Evolutionary conservation across 2,113 vertebrate species (phyloP).

Genomic region (Larimichthys polyactis): DNA sequence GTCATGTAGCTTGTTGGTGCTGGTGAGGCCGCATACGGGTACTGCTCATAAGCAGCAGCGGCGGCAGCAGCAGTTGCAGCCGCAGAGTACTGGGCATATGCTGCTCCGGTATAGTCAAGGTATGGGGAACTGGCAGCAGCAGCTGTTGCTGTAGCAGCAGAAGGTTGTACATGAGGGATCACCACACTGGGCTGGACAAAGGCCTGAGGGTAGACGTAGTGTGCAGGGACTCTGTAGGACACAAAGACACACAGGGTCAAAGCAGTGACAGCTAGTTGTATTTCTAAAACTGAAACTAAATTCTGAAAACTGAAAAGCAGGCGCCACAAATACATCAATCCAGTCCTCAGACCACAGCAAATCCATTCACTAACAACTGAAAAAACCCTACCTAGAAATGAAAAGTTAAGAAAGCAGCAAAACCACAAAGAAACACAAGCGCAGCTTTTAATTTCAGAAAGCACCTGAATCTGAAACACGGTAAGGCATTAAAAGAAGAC

Average conservation of each 20-base stretch:
- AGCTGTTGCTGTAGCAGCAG: conserved; percentile 85
- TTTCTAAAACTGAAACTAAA: conserved; percentile 53
- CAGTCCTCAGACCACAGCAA: conserved; percentile 83
- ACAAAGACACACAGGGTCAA: conserved; percentile 65
- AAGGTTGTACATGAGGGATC: conserved; percentile 92
- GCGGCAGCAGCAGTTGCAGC: conserved; percentile 85
- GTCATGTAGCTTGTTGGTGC: conserved; percentile 92
- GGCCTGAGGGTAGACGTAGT: conserved; percentile 97
- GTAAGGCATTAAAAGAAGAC: conserved; percentile 71
- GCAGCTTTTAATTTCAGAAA: conserved; percentile 73
- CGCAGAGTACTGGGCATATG: conserved; percentile 93
- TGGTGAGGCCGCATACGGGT: conserved; percentile 93
- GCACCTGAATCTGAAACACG: conserved; percentile 69
- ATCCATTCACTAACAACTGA: conserved; percentile 81
- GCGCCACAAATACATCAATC: conserved; percentile 78
- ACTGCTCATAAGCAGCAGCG: conserved; percentile 92
- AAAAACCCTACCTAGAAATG: conserved; percentile 69
- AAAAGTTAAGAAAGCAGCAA: conserved; percentile 79
- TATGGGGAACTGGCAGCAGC: conserved; percentile 90
- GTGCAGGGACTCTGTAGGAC: conserved; percentile 93
- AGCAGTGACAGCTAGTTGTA: conserved; percentile 1
- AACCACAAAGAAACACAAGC: conserved; percentile 75
- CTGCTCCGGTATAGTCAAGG: conserved; percentile 95
- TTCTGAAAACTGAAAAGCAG: conserved; percentile 73
- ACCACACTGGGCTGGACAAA: conserved; percentile 95